Base-by-base conservation (phyloP, 1,140 invertebrate genomes). In the Dysdera silvatica region DNA sequence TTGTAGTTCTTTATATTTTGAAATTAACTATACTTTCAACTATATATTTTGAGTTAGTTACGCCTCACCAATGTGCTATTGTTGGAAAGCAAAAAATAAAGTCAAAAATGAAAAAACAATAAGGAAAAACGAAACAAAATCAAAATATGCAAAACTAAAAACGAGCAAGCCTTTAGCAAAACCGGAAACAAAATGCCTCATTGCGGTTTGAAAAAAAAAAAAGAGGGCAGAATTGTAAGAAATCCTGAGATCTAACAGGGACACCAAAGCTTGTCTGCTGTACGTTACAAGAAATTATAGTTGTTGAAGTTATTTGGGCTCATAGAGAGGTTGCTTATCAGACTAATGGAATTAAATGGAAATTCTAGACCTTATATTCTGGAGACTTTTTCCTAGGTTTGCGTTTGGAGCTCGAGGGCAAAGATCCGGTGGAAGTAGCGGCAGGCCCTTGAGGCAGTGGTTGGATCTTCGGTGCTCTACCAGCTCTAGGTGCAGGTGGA, bases 321-420 rank as follows among this genome's bases (percentile, higher is more conserved):
- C 40, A 54, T 3, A 32, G 45, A 61, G 45, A 28, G 33, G 40
- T 28, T 32, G 40, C 26, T 24, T 47, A 35, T 3, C 20, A 18
- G n/a, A 18, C 29, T 20, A 51, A 3, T 16, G 10, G 12, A 43
- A 28, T 18, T 52, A 55, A 24, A 48, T 48, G 26, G 32, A 55
- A 48, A 35, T 49, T 3, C 18, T 45, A 16, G n/a, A 67, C 61
- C 54, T 67, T 67, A 52, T 67, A 67, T 51, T 67, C 66, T n/a
- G 66, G 66, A 29, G 63, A 67, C 33, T 63, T 67, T 48, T 67
- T 63, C 61, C 61, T 59, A 23, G 55, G 31, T 63, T 64, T 67
- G 31, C 57, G 51, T 24, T 63, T 63, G 24, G 51, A 54, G n/a
- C 64, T 58, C 20, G 58, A 57, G 3, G 65, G 58, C 29, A 60